phyloP scores from a whole-genome alignment of 2,888 invertebrate genomes.

The Teleogryllus oceanicus region DNA sequence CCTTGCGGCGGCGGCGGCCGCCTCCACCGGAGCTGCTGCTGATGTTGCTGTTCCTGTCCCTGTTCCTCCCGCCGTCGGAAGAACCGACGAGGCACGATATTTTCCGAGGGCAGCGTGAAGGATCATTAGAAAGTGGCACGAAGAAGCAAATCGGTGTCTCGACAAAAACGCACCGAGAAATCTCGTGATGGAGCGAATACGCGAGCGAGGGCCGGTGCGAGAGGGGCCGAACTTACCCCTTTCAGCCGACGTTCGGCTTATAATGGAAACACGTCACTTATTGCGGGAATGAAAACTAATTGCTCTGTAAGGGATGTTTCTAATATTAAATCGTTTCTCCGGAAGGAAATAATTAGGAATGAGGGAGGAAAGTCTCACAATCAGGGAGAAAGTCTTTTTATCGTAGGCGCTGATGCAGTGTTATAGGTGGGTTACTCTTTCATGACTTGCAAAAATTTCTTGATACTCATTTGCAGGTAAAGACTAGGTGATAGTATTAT shows the following conservation, averaged over 20 bases:
- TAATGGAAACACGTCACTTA: slow-evolving; percentile 2
- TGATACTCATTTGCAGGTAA: too few species aligned
- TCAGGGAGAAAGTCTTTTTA: too few species aligned
- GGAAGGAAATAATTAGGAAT: neutral
- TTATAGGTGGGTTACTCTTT: too few species aligned
- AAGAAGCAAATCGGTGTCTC: neutral
- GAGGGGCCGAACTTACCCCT: neutral
- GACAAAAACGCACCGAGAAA: neutral
- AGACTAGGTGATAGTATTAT: too few species aligned
- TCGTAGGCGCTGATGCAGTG: too few species aligned
- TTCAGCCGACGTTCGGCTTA: neutral
- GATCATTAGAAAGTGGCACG: neutral
- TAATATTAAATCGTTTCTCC: neutral
- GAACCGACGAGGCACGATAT: neutral
- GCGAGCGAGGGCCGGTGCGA: too few species aligned
- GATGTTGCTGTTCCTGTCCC: neutral
- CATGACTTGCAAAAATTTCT: too few species aligned
- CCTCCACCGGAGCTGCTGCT: neutral
- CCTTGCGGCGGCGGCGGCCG: neutral
- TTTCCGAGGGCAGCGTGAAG: neutral
- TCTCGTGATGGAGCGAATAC: neutral
- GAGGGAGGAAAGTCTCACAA: neutral
- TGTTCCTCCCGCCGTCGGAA: too few species aligned
- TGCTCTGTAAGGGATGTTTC: neutral
- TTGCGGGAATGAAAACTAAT: neutral